Evolutionary conservation across 2,113 vertebrate genomes (phyloP), one percentile per base, ranked within the genome.

Genomic region (Excalfactoria chinensis): DNA sequence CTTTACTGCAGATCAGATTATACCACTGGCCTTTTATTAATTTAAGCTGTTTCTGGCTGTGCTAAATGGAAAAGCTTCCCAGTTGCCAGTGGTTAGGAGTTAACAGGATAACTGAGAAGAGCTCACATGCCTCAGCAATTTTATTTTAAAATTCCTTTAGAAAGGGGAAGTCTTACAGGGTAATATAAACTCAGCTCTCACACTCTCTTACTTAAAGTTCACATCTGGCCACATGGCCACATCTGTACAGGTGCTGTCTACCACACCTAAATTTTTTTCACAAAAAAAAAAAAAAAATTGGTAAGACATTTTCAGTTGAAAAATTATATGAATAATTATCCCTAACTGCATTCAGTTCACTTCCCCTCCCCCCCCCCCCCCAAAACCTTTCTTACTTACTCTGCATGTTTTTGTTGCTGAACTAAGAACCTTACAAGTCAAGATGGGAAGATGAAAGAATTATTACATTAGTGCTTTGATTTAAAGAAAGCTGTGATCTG

Each of bases 1-100:
- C 46, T 93, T 97, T 88, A 85, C 58, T 74, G 46, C n/a, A 86
- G 72, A 90, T 95, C 93, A 91, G 71, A 73, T 94, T 92, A 72
- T 84, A 84, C 59, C 67, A 73, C 49, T 62, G 35, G 73, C 41
- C 35, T 93, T 95, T 97, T 82, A 92, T 95, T 94, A 82, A 88
- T 93, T 88, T 90, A 93, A 91, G 67, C 67, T 95, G 34, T 48
- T 21, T 95, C 93, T 95, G 87, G 89, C 92, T 85, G 41, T 74
- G 83, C 68, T 92, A 75, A 89, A 68, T 72, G 75, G 89, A 97
- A 97, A 97, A 93, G 37, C 14, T 37, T 79, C 19, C 51, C 53
- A 83, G 35, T 49, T 0, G 1, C 69, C 85, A 96, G 56, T 84
- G 73, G 71, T 91, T 91, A 81, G 83, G 72, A 76, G 35, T 91